phyloP scores from a whole-genome alignment of 2,888 invertebrate genomes.

The Ctena decussata region DNA sequence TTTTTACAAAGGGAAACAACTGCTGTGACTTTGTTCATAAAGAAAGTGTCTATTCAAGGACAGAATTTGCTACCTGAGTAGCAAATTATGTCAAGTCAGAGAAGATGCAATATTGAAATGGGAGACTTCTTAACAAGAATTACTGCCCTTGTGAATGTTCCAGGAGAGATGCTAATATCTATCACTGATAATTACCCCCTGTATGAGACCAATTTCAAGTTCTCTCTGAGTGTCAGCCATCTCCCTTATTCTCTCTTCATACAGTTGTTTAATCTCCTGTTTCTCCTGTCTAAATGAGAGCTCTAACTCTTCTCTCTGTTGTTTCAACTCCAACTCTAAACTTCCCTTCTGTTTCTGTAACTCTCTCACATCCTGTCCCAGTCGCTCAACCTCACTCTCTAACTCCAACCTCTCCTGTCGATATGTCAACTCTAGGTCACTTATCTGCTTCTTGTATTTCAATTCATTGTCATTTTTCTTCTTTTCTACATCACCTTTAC shows the following conservation, averaged over 20 bases:
- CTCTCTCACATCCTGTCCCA: constrained; percentile 51
- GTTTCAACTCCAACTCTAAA: constrained; percentile 61
- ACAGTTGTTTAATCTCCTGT: constrained; percentile 62
- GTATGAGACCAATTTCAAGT: constrained; percentile 4
- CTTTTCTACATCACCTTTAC: constrained; percentile 57
- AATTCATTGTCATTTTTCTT: constrained; percentile 59
- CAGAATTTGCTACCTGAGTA: no score
- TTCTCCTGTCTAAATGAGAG: constrained; percentile 61
- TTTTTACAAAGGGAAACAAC: no score
- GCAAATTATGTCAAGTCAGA: no score
- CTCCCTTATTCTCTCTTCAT: constrained; percentile 55
- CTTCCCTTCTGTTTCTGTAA: constrained; percentile 54
- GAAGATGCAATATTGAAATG: no score
- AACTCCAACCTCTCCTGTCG: constrained; percentile 32
- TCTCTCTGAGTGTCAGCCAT: constrained; percentile 22
- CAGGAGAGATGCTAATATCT: no score
- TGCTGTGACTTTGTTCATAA: no score
- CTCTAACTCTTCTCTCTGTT: constrained; percentile 63
- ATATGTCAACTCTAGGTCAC: constrained; percentile 29
- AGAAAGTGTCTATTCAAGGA: no score
- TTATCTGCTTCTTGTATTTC: constrained; percentile 30
- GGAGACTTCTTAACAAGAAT: no score
- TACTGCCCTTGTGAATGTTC: no score
- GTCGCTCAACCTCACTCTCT: constrained; percentile 39
- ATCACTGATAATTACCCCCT: constrained; percentile 20